These are phyloP conservation scores for Eristalinus sepulchralis DNA, from an alignment of 2,888 invertebrate species.

Conservation along the genomic window DNA sequence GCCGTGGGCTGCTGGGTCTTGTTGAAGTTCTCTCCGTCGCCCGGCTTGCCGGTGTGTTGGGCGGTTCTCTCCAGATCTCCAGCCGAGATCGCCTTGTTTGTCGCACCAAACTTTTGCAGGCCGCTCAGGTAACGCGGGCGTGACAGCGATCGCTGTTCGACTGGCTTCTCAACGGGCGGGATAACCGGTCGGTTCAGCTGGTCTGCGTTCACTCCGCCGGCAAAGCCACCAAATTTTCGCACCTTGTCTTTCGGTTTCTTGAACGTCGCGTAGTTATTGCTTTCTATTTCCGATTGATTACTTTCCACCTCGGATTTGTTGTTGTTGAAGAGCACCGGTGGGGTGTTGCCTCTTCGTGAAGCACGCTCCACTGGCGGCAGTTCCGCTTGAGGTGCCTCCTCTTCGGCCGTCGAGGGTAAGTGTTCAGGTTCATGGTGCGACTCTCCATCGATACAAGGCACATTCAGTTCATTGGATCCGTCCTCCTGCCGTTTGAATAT, in stretches of 20 bases:
- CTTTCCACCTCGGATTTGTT: constrained; percentile 73
- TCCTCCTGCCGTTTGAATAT: constrained; percentile 75
- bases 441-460: constrained; percentile 80
- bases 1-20: constrained; percentile 57
- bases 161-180: constrained; percentile 19
- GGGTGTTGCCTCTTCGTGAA: constrained; percentile 75
- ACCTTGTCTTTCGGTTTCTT: constrained; percentile 78
- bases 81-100: constrained; percentile 78
- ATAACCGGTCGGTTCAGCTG: constrained; percentile 42
- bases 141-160: constrained; percentile 77
- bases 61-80: constrained; percentile 74
- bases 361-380: constrained; percentile 68
- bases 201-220: constrained; percentile 24
- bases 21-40: constrained; percentile 47
- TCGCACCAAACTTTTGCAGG: constrained; percentile 76
- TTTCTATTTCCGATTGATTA: constrained; percentile 20
- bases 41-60: constrained; percentile 11
- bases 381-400: constrained; percentile 51
- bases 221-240: constrained; percentile 39
- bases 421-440: constrained; percentile 38
- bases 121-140: constrained; percentile 79
- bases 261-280: constrained; percentile 75
- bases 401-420: constrained; percentile 51
- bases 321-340: constrained; percentile 71
- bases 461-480: constrained; percentile 75